phyloP scores from a whole-genome alignment of 2,888 invertebrate species.

The Phytoseiulus persimilis region DNA sequence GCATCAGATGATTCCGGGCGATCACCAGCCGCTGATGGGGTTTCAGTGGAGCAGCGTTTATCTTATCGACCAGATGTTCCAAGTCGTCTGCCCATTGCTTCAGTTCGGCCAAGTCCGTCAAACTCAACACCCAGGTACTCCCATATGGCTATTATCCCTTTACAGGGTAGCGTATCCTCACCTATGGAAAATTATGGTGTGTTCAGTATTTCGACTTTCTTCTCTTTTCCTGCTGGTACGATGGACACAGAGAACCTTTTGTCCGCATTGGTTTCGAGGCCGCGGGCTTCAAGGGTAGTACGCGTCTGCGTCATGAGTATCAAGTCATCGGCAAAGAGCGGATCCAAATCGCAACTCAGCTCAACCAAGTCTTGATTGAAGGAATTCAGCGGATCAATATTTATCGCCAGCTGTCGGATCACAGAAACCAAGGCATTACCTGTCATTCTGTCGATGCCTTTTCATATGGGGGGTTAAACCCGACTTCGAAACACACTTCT shows the following conservation, averaged over 20 bases:
- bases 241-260: not conserved
- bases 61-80: not conserved
- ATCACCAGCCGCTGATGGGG: not conserved
- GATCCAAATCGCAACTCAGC: too few relatives aligned
- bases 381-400: too few relatives aligned
- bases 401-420: too few relatives aligned
- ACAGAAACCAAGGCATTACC: too few relatives aligned
- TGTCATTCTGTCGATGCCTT: too few relatives aligned
- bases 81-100: not conserved
- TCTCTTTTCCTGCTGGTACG: not conserved
- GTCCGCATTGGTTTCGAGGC: not conserved
- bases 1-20: not conserved
- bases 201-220: not conserved
- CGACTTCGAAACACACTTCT: too few relatives aligned
- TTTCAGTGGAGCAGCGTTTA: not conserved
- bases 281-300: not conserved
- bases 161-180: not conserved
- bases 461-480: too few relatives aligned
- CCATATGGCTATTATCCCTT: not conserved
- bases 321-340: not conserved
- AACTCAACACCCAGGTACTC: not conserved
- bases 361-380: too few relatives aligned
- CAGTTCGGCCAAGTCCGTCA: not conserved
- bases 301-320: not conserved
- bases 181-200: not conserved